A percentile compares a stretch with the other conserved stretches of the same genome.
Evolutionary conservation across 2,888 invertebrate genomes (phyloP).

Genomic region (Platerodrilus igneus): DNA sequence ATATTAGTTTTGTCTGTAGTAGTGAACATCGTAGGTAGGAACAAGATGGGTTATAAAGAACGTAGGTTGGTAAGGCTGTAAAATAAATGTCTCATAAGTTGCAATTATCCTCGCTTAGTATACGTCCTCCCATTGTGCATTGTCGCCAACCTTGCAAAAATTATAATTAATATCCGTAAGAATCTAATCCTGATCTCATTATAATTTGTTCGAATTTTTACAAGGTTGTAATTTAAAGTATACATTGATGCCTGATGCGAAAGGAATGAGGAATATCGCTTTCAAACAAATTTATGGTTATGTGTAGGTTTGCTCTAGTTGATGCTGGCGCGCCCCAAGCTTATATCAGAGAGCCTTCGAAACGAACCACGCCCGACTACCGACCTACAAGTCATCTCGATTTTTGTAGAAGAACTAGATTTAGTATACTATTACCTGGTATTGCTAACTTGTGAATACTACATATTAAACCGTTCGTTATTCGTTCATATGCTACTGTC

Average conservation of each 20-base stretch:
- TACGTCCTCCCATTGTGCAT: slow-evolving; percentile 44
- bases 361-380: slow-evolving; percentile 39
- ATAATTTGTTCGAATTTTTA: too few relatives aligned
- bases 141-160: slow-evolving; percentile 38
- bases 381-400: slow-evolving; percentile 42
- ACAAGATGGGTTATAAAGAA: slow-evolving; percentile 40
- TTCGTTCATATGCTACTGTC: slow-evolving; percentile 20
- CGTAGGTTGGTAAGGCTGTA: slow-evolving; percentile 43
- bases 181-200: too few relatives aligned
- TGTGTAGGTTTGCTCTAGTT: slow-evolving; percentile 26
- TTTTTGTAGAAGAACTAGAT: slow-evolving; percentile 25
- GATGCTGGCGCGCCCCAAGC: slow-evolving; percentile 23
- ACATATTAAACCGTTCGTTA: too few relatives aligned
- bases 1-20: too few relatives aligned
- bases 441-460: slow-evolving; percentile 16
- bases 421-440: slow-evolving; percentile 13
- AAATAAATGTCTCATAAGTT: slow-evolving; percentile 47
- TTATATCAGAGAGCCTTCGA: slow-evolving; percentile 18
- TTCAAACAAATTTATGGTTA: too few relatives aligned
- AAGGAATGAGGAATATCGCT: too few relatives aligned
- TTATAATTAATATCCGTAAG: slow-evolving; percentile 34
- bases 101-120: slow-evolving; percentile 46
- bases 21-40: slow-evolving; percentile 36
- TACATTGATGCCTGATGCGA: too few relatives aligned
- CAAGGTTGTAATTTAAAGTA: too few relatives aligned